Evolutionary conservation across 1,140 invertebrate genomes (phyloP).

Genomic region (Drosophila lowei): DNA sequence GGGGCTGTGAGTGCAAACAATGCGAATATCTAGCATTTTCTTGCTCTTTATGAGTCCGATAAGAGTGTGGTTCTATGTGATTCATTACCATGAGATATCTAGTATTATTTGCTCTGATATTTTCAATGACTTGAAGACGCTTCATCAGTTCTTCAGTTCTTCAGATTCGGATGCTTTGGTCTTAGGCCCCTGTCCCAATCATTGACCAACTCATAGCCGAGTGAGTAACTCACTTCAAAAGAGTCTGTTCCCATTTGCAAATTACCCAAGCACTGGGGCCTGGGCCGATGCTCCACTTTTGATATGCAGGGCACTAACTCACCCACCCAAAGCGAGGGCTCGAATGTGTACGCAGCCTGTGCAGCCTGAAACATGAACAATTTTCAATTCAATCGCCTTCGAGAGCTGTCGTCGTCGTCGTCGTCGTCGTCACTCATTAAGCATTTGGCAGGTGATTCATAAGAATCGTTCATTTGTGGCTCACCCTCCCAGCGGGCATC

Average conservation of each 20-base stretch:
- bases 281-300: conserved; percentile 34
- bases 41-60: too few relatives aligned
- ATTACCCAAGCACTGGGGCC: conserved; percentile 4
- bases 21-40: too few relatives aligned
- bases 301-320: conserved; percentile 21
- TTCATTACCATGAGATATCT: too few relatives aligned
- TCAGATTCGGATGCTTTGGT: neutral
- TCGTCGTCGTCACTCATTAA: conserved; percentile 60
- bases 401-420: conserved; percentile 11
- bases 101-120: too few relatives aligned
- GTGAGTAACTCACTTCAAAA: conserved; percentile 13
- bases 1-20: too few relatives aligned
- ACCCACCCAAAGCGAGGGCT: neutral
- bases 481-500: conserved; percentile 42
- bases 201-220: conserved; percentile 40
- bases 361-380: conserved; percentile 12
- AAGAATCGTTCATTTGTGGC: conserved; percentile 68
- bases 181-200: conserved; percentile 1
- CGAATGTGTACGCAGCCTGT: too few relatives aligned
- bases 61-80: too few relatives aligned
- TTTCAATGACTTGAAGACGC: too few relatives aligned
- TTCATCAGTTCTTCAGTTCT: too few relatives aligned
- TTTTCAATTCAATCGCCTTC: conserved; percentile 10
- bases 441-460: conserved; percentile 68
- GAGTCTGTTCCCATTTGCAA: conserved; percentile 8